phyloP scores from a whole-genome alignment of 2,113 vertebrate genomes.

The Psettodes erumei region DNA sequence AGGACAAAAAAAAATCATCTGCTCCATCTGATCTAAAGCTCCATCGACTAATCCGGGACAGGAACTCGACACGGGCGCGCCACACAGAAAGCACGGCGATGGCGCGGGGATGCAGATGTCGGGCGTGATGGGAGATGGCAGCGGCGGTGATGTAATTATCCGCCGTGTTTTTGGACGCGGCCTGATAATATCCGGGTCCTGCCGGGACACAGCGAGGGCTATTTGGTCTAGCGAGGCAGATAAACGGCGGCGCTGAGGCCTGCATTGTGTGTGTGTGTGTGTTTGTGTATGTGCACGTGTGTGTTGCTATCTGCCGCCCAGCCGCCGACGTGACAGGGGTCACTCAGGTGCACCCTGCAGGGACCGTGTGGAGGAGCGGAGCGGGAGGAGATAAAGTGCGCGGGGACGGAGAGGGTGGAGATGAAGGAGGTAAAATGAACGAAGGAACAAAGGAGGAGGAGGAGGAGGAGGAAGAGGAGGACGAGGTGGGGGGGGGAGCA shows the following conservation, averaged over 20 bases:
- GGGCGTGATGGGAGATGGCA: constrained; percentile 18
- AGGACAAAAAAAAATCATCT: constrained; percentile 3
- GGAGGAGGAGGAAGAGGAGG: constrained; percentile 33
- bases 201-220: constrained; percentile 34
- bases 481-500: constrained; percentile 35
- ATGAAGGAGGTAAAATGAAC: constrained; percentile 38
- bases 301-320: constrained; percentile 58
- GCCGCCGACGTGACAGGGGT: constrained; percentile 52
- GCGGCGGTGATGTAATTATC: constrained; percentile 43
- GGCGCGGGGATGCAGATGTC: constrained; percentile 19
- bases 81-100: constrained; percentile 18
- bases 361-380: constrained; percentile 57
- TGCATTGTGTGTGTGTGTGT: no score
- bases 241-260: constrained; percentile 56
- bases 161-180: constrained; percentile 31
- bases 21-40: constrained; percentile 52
- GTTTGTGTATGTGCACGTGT: no score
- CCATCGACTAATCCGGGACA: constrained; percentile 37
- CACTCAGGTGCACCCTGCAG: constrained; percentile 68
- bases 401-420: constrained; percentile 42
- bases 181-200: constrained; percentile 50
- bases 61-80: constrained; percentile 7
- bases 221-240: constrained; percentile 66
- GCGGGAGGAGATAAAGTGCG: constrained; percentile 50
- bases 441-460: constrained; percentile 45